Conservation (phyloP, 2,797 vertebrate genomes). For the Adrianichthys oophorus region DNA sequence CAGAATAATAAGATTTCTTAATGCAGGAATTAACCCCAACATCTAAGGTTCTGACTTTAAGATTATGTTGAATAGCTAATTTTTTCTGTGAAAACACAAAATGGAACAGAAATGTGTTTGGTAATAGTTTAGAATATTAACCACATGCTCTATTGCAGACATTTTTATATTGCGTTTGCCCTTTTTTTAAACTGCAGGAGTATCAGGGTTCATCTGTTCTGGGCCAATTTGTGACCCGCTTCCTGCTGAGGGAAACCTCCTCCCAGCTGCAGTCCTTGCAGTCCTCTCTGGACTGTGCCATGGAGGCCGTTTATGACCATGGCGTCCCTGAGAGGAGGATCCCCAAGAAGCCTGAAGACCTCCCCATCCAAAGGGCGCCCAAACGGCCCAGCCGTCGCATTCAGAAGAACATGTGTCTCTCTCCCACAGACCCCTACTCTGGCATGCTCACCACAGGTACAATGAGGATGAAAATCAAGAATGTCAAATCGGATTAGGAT, state of each 20-base stretch:
- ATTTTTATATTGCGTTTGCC: not conserved
- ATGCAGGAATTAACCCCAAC: not conserved
- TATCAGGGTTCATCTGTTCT: slow-evolving; percentile 87
- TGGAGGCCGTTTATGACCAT: slow-evolving; percentile 87
- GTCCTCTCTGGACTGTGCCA: slow-evolving; percentile 86
- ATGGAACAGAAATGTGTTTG: too few relatives aligned
- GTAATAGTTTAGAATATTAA: too few relatives aligned
- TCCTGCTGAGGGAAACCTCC: slow-evolving; percentile 87
- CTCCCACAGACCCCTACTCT: slow-evolving; percentile 85
- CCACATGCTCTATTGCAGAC: too few relatives aligned
- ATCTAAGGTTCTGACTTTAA: not conserved
- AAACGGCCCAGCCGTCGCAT: slow-evolving; percentile 82
- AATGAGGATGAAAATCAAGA: not conserved
- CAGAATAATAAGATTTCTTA: too few relatives aligned
- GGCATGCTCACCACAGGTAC: slow-evolving; percentile 88
- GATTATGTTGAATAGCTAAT: not conserved
- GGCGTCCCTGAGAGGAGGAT: slow-evolving; percentile 72
- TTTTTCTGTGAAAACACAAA: too few relatives aligned
- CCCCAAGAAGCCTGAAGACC: slow-evolving; percentile 67
- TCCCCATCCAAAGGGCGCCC: slow-evolving; percentile 61
- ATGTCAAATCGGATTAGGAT: not conserved
- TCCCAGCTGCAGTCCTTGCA: slow-evolving; percentile 91
- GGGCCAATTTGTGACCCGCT: slow-evolving; percentile 90
- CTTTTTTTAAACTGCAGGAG: slow-evolving; percentile 65
- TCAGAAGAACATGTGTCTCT: slow-evolving; percentile 83